A percentile compares a stretch with the other conserved stretches of the same genome.
Conservation (phyloP, 2,888 invertebrate species). For the Formica aserva region DNA sequence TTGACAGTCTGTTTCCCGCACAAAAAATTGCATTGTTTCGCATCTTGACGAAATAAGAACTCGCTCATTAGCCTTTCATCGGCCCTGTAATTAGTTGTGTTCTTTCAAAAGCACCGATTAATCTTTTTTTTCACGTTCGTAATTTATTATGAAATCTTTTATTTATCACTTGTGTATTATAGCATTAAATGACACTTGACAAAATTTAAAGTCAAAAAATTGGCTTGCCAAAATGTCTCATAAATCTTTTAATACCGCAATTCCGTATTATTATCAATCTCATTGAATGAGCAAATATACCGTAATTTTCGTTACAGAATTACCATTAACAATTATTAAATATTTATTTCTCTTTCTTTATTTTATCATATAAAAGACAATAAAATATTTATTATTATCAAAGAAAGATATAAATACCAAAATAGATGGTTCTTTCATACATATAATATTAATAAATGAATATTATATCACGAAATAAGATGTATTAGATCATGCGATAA, state of each 20-base stretch:
- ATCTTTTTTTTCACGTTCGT: not conserved
- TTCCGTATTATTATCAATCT: slow-evolving; percentile 11
- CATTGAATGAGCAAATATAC: not conserved
- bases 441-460: not conserved
- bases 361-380: slow-evolving; percentile 5
- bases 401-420: not conserved
- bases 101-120: not conserved
- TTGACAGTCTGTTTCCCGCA: not conserved
- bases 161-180: not conserved
- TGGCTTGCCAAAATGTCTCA: not conserved
- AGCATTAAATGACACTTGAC: not conserved
- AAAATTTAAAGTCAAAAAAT: slow-evolving; percentile 7
- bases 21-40: not conserved
- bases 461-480: not conserved
- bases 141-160: not conserved
- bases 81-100: slow-evolving; percentile 27
- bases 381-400: slow-evolving; percentile 6
- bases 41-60: not conserved
- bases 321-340: slow-evolving; percentile 9
- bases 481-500: not conserved
- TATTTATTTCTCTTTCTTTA: slow-evolving; percentile 6
- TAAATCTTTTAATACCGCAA: slow-evolving; percentile 12
- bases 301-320: slow-evolving; percentile 4
- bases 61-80: slow-evolving; percentile 23
- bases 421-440: not conserved